These are phyloP conservation scores for Tetramorium bicarinatum DNA, from an alignment of 2,888 invertebrate species.

Conservation along the genomic window DNA sequence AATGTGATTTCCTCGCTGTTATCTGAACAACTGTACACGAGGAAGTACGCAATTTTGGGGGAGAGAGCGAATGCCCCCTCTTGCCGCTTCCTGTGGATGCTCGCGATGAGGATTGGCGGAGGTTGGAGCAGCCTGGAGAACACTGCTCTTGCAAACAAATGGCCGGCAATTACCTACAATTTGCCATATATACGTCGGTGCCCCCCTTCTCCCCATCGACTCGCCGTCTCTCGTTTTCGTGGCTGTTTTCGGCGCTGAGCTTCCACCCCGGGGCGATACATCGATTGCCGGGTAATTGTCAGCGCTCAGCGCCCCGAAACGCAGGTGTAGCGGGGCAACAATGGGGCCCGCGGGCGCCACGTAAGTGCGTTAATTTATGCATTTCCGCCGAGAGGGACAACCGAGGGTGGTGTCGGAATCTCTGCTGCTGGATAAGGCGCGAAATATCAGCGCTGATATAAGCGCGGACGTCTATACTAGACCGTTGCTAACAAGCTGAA, in stretches of 20 bases:
- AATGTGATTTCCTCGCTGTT: conserved; percentile 3
- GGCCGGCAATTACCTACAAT: conserved; percentile 84
- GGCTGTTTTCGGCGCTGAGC: conserved; percentile 74
- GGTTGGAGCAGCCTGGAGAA: conserved; percentile 56
- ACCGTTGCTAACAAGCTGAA: conserved; percentile 46
- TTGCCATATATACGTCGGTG: conserved; percentile 78
- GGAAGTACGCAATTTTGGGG: conserved; percentile 17
- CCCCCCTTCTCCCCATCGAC: conserved; percentile 70
- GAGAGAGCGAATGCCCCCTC: conserved; percentile 34
- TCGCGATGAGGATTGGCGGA: conserved; percentile 50
- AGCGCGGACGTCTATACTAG: conserved; percentile 42
- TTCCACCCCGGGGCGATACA: conserved; percentile 82
- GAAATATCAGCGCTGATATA: conserved; percentile 50
- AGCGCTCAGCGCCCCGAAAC: conserved; percentile 84
- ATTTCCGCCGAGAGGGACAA: conserved; percentile 60
- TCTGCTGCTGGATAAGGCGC: conserved; percentile 56
- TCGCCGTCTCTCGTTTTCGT: conserved; percentile 77
- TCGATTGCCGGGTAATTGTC: conserved; percentile 85
- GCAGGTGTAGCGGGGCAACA: conserved; percentile 82
- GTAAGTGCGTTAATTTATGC: conserved; percentile 81
- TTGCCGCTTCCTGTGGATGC: conserved; percentile 45
- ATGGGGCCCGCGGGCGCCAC: conserved; percentile 76
- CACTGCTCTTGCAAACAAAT: conserved; percentile 82
- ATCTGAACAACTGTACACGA: conserved; percentile 22
- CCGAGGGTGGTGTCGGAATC: conserved; percentile 37